Percentiles rank a stretch among this genome's conserved stretches.
Evolutionary conservation across 2,888 invertebrate species (phyloP).

Genomic region (Mythimna loreyi): DNA sequence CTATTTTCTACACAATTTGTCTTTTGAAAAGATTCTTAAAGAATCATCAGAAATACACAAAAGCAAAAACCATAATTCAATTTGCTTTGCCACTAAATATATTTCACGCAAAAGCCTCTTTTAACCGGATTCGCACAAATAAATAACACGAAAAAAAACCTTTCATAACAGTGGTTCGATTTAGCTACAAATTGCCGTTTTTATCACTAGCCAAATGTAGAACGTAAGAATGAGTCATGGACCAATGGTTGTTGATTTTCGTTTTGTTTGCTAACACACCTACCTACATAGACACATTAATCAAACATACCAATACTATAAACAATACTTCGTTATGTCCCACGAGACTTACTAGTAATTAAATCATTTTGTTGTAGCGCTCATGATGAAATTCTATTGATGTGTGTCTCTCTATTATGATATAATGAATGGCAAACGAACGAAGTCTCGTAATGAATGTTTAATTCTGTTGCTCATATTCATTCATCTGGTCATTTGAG

Average conservation of each 20-base stretch:
- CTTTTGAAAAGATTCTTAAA: constrained; percentile 4
- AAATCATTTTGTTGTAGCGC: constrained; percentile 54
- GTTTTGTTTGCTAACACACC: constrained; percentile 37
- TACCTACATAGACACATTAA: constrained; percentile 37
- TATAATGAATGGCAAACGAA: constrained; percentile 30
- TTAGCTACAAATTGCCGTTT: constrained; percentile 54
- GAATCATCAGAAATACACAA: neutral
- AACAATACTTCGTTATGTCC: constrained; percentile 60
- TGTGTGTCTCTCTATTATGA: constrained; percentile 13
- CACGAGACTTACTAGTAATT: constrained; percentile 40
- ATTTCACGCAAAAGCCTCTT: constrained; percentile 31
- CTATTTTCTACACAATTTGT: neutral
- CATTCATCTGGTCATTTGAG: constrained; percentile 20
- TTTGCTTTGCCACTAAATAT: constrained; percentile 22
- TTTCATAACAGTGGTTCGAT: constrained; percentile 48
- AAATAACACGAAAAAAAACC: constrained; percentile 56
- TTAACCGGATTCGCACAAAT: constrained; percentile 33
- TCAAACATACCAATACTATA: constrained; percentile 19
- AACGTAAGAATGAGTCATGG: constrained; percentile 58
- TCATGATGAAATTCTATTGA: constrained; percentile 39
- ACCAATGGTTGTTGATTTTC: constrained; percentile 27
- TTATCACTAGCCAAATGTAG: constrained; percentile 55
- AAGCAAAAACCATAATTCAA: constrained; percentile 31
- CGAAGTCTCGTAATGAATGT: constrained; percentile 19
- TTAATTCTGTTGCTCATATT: constrained; percentile 17